A percentile compares a stretch with the other conserved stretches of the same genome.
These are phyloP conservation scores for Euthynnus affinis DNA, from an alignment of 2,797 vertebrate genomes.

Conservation along the genomic window DNA sequence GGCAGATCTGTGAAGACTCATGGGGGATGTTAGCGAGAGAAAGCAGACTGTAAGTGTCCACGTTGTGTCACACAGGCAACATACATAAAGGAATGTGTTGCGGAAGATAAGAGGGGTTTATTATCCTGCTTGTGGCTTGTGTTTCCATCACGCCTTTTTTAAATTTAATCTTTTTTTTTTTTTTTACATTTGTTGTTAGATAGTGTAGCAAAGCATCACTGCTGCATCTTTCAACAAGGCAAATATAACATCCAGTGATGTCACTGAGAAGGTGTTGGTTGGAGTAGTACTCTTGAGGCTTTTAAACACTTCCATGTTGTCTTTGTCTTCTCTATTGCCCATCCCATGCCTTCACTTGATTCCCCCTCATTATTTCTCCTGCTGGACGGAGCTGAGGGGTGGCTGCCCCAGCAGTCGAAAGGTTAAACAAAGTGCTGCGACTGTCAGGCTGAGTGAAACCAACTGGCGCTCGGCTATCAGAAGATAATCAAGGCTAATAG, in stretches of 20 bases:
- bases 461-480: conserved; percentile 94
- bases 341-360: conserved; percentile 72
- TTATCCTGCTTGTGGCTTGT: conserved; percentile 64
- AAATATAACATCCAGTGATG: conserved; percentile 40
- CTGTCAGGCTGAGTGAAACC: conserved; percentile 97
- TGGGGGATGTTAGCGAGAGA: conserved; percentile 79
- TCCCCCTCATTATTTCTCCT: conserved; percentile 88
- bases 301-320: conserved; percentile 83
- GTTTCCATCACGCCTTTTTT: conserved; percentile 48
- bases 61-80: conserved; percentile 78
- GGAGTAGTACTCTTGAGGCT: conserved; percentile 38
- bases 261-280: conserved; percentile 38
- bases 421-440: conserved; percentile 96
- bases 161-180: conserved; percentile 16
- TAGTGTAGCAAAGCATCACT: conserved; percentile 30
- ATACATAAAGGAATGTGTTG: conserved; percentile 77
- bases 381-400: conserved; percentile 81
- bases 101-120: conserved; percentile 76
- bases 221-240: conserved; percentile 28
- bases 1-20: conserved; percentile 83
- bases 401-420: conserved; percentile 88
- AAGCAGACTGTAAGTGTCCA: conserved; percentile 79
- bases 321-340: conserved; percentile 81
- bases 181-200: conserved; percentile 38
- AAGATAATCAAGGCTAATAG: conserved; percentile 99